These are phyloP conservation scores for Papilio demoleus DNA, from an alignment of 2,888 invertebrate species.

Conservation along the genomic window DNA sequence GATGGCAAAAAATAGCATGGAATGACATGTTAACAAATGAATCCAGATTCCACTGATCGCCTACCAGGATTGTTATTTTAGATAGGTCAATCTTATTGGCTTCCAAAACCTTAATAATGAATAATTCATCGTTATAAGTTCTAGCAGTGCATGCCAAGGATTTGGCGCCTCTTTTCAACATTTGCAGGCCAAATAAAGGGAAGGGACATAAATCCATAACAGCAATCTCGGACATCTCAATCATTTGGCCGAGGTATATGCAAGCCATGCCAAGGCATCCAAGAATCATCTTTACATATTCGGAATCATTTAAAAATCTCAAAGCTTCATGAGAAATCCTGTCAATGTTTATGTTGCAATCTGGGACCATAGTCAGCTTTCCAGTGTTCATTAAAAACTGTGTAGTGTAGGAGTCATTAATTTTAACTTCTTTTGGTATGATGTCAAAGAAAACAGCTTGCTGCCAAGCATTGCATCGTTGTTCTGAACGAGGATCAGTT, in stretches of 20 bases:
- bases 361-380: conserved; percentile 62
- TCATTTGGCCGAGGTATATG: conserved; percentile 69
- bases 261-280: conserved; percentile 65
- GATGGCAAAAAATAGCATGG: conserved; percentile 82
- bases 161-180: conserved; percentile 78
- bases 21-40: conserved; percentile 62
- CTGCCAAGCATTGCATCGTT: conserved; percentile 88
- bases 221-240: conserved; percentile 59
- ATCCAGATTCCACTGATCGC: conserved; percentile 60
- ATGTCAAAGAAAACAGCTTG: conserved; percentile 88
- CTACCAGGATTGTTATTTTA: conserved; percentile 67
- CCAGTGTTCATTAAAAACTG: conserved; percentile 69
- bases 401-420: conserved; percentile 60
- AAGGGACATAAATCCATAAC: conserved; percentile 85
- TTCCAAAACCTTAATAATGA: conserved; percentile 71
- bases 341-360: conserved; percentile 52
- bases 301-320: conserved; percentile 78
- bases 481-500: conserved; percentile 81
- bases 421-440: conserved; percentile 60
- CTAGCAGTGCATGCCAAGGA: conserved; percentile 74
- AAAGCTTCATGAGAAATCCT: conserved; percentile 65
- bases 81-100: conserved; percentile 68
- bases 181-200: conserved; percentile 84
- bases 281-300: conserved; percentile 69
- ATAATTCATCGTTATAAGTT: conserved; percentile 63